phyloP scores from a whole-genome alignment of 2,888 invertebrate species.

The Thyatira batis region DNA sequence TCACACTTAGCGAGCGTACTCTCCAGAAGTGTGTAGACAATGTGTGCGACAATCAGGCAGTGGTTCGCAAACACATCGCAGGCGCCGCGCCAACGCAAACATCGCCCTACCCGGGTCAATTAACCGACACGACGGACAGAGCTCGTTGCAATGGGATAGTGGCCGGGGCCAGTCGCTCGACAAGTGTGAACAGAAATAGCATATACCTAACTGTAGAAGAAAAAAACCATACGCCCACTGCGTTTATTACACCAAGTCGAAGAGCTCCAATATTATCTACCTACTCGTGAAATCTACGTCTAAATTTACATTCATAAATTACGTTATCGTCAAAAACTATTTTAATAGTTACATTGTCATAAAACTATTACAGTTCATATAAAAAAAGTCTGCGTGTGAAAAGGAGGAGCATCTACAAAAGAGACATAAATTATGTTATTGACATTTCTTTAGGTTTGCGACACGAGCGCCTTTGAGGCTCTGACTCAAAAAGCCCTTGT shows the following conservation, averaged over 20 bases:
- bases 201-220: too few species aligned
- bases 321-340: too few species aligned
- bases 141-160: conserved; percentile 13
- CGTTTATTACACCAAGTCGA: too few species aligned
- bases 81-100: conserved; percentile 61
- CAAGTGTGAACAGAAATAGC: conserved; percentile 3
- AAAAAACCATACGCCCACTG: too few species aligned
- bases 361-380: too few species aligned
- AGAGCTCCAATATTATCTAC: too few species aligned
- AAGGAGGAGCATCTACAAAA: background rate
- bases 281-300: too few species aligned
- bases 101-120: conserved; percentile 52
- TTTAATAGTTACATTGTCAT: too few species aligned
- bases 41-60: conserved; percentile 48
- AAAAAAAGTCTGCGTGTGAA: too few species aligned
- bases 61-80: conserved; percentile 51
- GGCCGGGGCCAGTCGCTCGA: conserved; percentile 4
- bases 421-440: conserved; percentile 31
- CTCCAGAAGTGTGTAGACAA: conserved; percentile 30
- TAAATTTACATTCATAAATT: too few species aligned
- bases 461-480: conserved; percentile 30
- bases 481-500: conserved; percentile 43
- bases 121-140: conserved; percentile 47
- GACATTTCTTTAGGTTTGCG: conserved; percentile 37
- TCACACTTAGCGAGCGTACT: background rate